Evolutionary conservation across 2,797 vertebrate genomes (phyloP), one percentile per base, ranked within the genome.

Genomic region (Triplophysa yarkandensis): DNA sequence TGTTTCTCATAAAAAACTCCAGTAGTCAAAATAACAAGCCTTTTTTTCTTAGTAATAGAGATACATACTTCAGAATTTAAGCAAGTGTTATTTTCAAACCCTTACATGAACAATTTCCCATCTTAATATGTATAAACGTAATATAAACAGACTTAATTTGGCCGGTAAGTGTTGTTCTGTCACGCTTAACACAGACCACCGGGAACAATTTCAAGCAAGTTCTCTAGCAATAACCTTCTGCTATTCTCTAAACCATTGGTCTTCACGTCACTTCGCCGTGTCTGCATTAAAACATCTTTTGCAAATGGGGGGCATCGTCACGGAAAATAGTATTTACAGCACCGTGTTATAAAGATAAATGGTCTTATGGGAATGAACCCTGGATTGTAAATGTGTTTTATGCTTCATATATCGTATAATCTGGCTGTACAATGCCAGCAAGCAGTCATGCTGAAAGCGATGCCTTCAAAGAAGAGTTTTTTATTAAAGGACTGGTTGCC

Each of bases 121-220:
- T 16, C 5, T 23, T 1, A 1, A 54, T n/a, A 27, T 67, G 30
- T 17, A 36, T 34, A 68, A n/a, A 32, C 41, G 25, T 30, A 21
- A 46, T 46, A 21, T 5, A 66, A 52, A 39, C 17, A 39, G 14
- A 16, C 11, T 27, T 63, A n/a, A 44, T 28, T 10, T 94, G 25
- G 94, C 94, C 95, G 97, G 96, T 96, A 96, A 96, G 96, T 95
- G 95, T 92, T 91, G 89, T 93, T 88, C 92, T 93, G 93, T 93
- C 91, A 95, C 96, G 97, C 95, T 96, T 96, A 95, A 95, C 94
- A 93, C 92, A 94, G 94, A 94, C 17, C 36, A 39, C 32, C 23
- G n/a, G 62, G 23, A 32, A 30, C 27, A 64, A 62, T 23, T 21
- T 11, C 57, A 36, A 23, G 11, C 8, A 62, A 71, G 30, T 16